phyloP scores from a whole-genome alignment of 2,888 invertebrate genomes.

The Cordilura impudica region DNA sequence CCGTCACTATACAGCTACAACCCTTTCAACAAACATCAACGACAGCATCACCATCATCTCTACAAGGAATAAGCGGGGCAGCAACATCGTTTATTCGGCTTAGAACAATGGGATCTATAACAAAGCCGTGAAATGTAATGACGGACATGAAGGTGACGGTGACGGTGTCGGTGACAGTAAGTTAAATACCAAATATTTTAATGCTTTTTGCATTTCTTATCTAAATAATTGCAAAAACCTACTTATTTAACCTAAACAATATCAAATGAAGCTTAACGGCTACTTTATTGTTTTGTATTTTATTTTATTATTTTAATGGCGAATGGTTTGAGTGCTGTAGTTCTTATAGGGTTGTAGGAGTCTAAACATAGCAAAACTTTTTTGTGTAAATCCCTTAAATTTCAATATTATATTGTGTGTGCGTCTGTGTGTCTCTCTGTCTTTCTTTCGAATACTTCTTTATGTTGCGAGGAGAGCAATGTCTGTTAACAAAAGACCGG shows the following conservation, averaged over 20 bases:
- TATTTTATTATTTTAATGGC: slow-evolving; percentile 15
- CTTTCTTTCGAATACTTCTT: slow-evolving; percentile 38
- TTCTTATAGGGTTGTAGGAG: neutral
- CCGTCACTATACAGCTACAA: slow-evolving; percentile 19
- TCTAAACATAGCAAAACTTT: neutral
- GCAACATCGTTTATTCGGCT: slow-evolving; percentile 30
- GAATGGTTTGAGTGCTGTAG: neutral
- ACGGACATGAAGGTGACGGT: slow-evolving; percentile 59
- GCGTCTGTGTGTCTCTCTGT: too few species aligned
- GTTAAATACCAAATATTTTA: slow-evolving; percentile 58
- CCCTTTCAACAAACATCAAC: slow-evolving; percentile 55
- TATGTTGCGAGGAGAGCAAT: slow-evolving; percentile 35
- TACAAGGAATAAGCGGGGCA: slow-evolving; percentile 30
- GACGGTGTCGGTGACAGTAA: slow-evolving; percentile 58
- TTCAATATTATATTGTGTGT: slow-evolving; percentile 47
- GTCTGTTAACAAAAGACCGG: slow-evolving; percentile 60
- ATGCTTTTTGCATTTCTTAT: slow-evolving; percentile 24
- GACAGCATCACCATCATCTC: slow-evolving; percentile 17
- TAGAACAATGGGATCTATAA: slow-evolving; percentile 43
- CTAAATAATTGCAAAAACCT: slow-evolving; percentile 25
- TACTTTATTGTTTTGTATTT: slow-evolving; percentile 31
- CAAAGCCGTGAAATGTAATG: slow-evolving; percentile 45
- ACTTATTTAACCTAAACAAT: slow-evolving; percentile 21
- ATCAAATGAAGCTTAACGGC: slow-evolving; percentile 48
- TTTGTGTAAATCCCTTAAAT: slow-evolving; percentile 14